A percentile compares a stretch with the other conserved stretches of the same genome.
Evolutionary conservation across 2,797 vertebrate genomes (phyloP).

Genomic region (Notolepis coatsorum): DNA sequence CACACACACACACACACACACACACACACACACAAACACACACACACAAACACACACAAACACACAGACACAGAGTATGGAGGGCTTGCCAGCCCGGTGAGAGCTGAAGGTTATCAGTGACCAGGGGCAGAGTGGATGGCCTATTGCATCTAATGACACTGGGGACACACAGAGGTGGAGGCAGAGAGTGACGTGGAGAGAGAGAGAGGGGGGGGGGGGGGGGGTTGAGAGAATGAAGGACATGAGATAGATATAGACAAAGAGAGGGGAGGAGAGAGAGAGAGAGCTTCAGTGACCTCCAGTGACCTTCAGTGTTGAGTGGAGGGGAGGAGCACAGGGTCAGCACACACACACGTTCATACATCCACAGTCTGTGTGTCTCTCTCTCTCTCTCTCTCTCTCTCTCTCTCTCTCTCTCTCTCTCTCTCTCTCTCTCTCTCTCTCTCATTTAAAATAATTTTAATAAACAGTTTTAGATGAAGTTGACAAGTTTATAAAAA

Average conservation of each 20-base stretch:
- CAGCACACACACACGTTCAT: conserved; percentile 1
- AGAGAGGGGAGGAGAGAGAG: background rate
- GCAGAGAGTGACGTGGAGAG: background rate
- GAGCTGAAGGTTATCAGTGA: conserved; percentile 59
- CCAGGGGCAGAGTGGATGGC: conserved; percentile 41
- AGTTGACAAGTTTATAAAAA: no score
- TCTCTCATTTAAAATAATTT: no score
- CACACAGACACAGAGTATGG: conserved; percentile 1
- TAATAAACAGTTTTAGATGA: no score
- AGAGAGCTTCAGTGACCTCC: background rate
- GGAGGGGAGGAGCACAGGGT: conserved; percentile 55
- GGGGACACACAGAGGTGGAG: background rate
- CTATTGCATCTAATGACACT: conserved; percentile 31
- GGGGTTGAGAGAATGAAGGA: background rate
- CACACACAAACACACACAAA: no score
- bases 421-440: no score
- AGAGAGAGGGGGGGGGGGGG: background rate
- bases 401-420: no score
- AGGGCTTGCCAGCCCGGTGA: conserved; percentile 12
- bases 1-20: background rate
- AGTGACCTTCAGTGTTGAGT: conserved; percentile 69
- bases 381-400: no score
- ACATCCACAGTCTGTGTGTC: no score
- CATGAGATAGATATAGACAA: background rate
- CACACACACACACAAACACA: background rate